Conservation (phyloP, 2,113 vertebrate genomes). For the Uropsilus gracilis region DNA sequence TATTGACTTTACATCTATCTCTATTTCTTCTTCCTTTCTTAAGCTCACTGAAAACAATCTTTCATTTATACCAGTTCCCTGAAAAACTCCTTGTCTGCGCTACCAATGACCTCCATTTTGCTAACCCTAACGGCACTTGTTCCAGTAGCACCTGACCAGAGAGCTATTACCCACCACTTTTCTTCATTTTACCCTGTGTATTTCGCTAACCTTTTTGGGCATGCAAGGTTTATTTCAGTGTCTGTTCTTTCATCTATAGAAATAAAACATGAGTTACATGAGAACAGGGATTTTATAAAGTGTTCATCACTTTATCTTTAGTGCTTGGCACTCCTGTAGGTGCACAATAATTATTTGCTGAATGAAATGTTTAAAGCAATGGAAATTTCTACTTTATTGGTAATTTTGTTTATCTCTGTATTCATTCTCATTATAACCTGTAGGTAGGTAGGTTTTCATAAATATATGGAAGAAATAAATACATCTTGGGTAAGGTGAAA, state of each 20-base stretch:
- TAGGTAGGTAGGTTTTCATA: background rate
- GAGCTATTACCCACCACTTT: background rate
- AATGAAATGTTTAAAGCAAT: background rate
- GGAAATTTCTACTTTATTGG: background rate
- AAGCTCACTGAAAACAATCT: background rate
- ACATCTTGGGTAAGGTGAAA: background rate
- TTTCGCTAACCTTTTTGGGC: background rate
- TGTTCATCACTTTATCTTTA: background rate
- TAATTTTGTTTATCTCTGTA: conserved; percentile 1
- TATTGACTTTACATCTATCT: background rate
- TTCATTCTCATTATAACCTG: background rate
- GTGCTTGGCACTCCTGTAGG: background rate
- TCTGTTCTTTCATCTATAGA: background rate
- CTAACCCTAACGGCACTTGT: background rate
- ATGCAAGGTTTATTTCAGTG: background rate
- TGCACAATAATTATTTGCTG: background rate
- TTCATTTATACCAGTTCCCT: background rate
- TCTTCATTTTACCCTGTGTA: background rate
- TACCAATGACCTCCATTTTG: background rate
- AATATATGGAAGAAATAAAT: background rate
- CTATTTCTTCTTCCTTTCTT: background rate
- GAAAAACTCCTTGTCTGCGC: background rate
- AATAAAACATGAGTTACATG: background rate
- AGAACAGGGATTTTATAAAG: background rate
- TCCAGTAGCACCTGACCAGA: background rate